Evolutionary conservation across 2,888 invertebrate species (phyloP).

Genomic region (Apocheima hispidaria): DNA sequence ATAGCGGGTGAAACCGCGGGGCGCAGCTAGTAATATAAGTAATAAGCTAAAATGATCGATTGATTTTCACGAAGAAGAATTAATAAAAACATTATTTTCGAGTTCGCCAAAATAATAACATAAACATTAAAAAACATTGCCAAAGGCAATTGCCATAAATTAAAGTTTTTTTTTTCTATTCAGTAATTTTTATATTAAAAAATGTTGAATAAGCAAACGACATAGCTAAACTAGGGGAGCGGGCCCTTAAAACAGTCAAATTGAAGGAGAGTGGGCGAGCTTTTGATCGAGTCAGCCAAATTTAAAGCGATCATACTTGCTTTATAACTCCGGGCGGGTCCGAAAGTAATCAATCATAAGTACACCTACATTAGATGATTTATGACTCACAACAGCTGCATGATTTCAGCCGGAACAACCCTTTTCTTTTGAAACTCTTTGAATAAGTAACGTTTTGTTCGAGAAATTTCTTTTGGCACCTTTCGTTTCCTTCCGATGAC

Average conservation of each 20-base stretch:
- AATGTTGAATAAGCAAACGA: too few species aligned
- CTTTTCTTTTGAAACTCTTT: slow-evolving; percentile 61
- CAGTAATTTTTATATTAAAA: too few species aligned
- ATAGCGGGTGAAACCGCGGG: too few species aligned
- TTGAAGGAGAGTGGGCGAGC: not conserved
- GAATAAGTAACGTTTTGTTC: slow-evolving; percentile 44
- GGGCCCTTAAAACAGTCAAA: not conserved
- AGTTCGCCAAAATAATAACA: too few species aligned
- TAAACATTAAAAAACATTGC: too few species aligned
- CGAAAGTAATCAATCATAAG: slow-evolving; percentile 73
- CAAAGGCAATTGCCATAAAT: too few species aligned
- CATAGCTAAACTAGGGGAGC: too few species aligned
- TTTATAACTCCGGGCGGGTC: slow-evolving; percentile 46
- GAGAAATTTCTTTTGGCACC: slow-evolving; percentile 36
- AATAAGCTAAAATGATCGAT: too few species aligned
- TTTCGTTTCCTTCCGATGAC: slow-evolving; percentile 37
- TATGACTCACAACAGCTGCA: slow-evolving; percentile 70
- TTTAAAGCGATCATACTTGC: slow-evolving; percentile 18
- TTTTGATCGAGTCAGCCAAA: slow-evolving; percentile 12
- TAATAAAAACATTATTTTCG: too few species aligned
- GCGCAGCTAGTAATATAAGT: too few species aligned
- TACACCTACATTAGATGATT: slow-evolving; percentile 70
- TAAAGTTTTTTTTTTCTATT: too few species aligned
- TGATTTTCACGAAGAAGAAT: too few species aligned
- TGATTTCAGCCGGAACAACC: slow-evolving; percentile 62